Evolutionary conservation across 1,140 invertebrate species (phyloP).

Genomic region (Scaptomyza hsui): DNA sequence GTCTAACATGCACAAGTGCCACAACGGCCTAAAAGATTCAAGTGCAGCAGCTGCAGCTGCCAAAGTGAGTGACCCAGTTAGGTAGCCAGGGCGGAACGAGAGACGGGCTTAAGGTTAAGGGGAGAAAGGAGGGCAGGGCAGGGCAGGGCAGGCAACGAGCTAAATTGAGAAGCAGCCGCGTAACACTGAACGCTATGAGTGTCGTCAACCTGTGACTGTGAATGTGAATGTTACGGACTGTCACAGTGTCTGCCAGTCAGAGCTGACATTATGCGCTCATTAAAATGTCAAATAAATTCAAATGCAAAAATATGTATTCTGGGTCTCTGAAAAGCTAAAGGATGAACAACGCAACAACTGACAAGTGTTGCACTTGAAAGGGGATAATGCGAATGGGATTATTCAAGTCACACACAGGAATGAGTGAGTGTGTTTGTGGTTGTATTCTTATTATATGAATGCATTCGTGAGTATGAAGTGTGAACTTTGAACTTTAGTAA

Average conservation of each 20-base stretch:
- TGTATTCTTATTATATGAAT: background rate
- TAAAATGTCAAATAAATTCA: constrained; percentile 82
- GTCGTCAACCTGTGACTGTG: constrained; percentile 34
- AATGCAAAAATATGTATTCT: constrained; percentile 70
- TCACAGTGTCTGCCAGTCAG: constrained; percentile 1
- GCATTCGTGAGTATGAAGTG: constrained; percentile 1
- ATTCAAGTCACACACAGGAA: constrained; percentile 26
- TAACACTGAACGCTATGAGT: constrained; percentile 21
- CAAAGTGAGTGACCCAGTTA: constrained; percentile 79
- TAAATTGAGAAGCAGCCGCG: constrained; percentile 24
- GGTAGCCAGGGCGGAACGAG: constrained; percentile 20
- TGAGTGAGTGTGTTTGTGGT: constrained; percentile 6
- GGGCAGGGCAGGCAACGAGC: constrained; percentile 7
- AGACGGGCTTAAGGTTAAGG: background rate
- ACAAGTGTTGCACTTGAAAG: constrained; percentile 55
- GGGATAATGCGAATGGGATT: constrained; percentile 39
- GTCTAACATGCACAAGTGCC: constrained; percentile 81
- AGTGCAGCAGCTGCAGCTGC: constrained; percentile 61
- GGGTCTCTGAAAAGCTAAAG: constrained; percentile 2
- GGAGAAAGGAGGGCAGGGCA: background rate
- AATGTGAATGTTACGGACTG: constrained; percentile 35
- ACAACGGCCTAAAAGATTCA: constrained; percentile 79
- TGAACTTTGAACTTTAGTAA: constrained; percentile 69
- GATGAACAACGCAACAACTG: constrained; percentile 5
- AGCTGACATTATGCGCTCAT: constrained; percentile 74